Conservation (phyloP, 2,797 vertebrate genomes). For the Microctenopoma steveboyesi region DNA sequence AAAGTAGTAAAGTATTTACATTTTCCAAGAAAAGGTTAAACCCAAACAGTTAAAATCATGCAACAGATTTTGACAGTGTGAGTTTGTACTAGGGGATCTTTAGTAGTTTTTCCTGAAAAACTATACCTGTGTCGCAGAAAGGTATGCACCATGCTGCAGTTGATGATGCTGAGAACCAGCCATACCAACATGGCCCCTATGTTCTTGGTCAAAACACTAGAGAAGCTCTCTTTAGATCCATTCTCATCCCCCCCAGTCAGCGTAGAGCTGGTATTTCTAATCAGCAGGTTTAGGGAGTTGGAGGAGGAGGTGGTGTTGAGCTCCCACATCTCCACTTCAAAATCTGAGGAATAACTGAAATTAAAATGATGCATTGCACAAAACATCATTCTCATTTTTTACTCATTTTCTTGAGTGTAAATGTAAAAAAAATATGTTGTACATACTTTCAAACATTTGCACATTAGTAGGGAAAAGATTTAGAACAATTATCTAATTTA, state of each 20-base stretch:
- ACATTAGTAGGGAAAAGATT: no score
- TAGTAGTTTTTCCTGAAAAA: neutral
- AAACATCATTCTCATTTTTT: no score
- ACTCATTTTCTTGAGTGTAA: no score
- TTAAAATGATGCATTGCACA: neutral
- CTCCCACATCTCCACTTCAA: conserved; percentile 22
- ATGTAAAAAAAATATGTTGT: no score
- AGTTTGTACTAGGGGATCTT: neutral
- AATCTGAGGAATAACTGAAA: conserved; percentile 1
- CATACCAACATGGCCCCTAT: conserved; percentile 83
- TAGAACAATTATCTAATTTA: no score
- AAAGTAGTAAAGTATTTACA: no score
- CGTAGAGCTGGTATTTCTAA: conserved; percentile 53
- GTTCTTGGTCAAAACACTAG: conserved; percentile 80
- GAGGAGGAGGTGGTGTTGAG: conserved; percentile 61
- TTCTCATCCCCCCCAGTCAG: conserved; percentile 21
- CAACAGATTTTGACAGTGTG: neutral
- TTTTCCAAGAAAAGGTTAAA: no score
- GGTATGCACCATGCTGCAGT: conserved; percentile 83
- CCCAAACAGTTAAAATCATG: neutral
- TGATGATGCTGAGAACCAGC: conserved; percentile 80
- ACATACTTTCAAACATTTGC: no score
- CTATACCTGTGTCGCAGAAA: conserved; percentile 78
- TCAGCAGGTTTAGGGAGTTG: conserved; percentile 26
- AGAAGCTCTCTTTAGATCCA: conserved; percentile 75